Conservation (phyloP, 64 coral and sea anemone species). For the Orbicella faveolata region DNA sequence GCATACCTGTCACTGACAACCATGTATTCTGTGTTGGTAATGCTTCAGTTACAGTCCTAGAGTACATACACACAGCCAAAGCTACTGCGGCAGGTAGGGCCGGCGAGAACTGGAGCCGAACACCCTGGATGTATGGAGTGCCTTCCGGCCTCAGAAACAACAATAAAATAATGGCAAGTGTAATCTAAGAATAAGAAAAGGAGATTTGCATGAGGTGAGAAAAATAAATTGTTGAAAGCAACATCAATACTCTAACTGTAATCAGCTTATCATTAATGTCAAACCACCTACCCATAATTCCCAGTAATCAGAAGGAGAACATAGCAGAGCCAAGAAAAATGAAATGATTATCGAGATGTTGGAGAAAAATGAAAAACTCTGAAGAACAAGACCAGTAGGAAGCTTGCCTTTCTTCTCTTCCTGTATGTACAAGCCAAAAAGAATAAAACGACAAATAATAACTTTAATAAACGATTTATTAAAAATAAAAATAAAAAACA, state of each 20-base stretch:
- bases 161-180: slow-evolving; percentile 30
- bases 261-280: background rate
- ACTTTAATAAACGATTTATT: background rate
- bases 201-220: background rate
- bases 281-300: slow-evolving; percentile 79
- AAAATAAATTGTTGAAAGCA: background rate
- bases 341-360: slow-evolving; percentile 65
- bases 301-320: slow-evolving; percentile 65
- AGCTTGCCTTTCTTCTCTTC: slow-evolving; percentile 67
- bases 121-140: background rate
- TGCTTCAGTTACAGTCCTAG: slow-evolving; percentile 58
- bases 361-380: slow-evolving; percentile 54
- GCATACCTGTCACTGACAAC: slow-evolving; percentile 53
- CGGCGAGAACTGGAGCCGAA: slow-evolving; percentile 22
- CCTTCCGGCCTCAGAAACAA: slow-evolving; percentile 76
- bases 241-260: too few species aligned
- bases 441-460: background rate
- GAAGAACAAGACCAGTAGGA: slow-evolving; percentile 12
- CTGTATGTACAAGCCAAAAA: background rate
- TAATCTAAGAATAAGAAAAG: slow-evolving; percentile 13
- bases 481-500: background rate
- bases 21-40: slow-evolving; percentile 13
- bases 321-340: slow-evolving; percentile 43
- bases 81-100: slow-evolving; percentile 41
- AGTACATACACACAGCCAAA: slow-evolving; percentile 55